Evolutionary conservation across 1,140 invertebrate species (phyloP), one percentile per base, ranked within the genome.

Genomic region (Littorina saxatilis): DNA sequence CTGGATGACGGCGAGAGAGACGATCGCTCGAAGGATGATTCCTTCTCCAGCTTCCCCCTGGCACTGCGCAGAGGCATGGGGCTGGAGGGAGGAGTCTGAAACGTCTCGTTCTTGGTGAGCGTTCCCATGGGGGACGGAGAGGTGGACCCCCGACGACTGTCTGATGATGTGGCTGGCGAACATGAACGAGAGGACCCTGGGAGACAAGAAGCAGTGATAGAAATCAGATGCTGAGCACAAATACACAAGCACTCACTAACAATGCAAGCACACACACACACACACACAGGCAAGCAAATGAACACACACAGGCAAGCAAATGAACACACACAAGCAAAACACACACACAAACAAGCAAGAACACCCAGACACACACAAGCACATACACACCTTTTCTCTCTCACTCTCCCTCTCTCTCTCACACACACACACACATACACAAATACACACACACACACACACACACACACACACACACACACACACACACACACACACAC

Each of bases 61-160:
- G 70, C 63, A 68, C 52, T 84, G 79, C 82, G 78, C 50, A 47
- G 80, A 61, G 80, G 86, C 43, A 85, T 80, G 20, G 89, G 89
- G 61, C 88, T 89, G 70, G 85, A 85, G n/a, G 89, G 89, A 68
- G 89, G 89, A 4, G 89, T 90, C 55, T 86, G 84, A 75, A 80
- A 90, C 3, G 81, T 81, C 43, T 75, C 73, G n/a, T 66, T 39
- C 37, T 58, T 78, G 3, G 76, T 72, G 68, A 87, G 29, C 7
- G 80, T 76, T n/a, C 79, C 79, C 29, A 76, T 74, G 20, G 81
- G 83, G 47, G 81, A 79, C 0, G 85, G 83, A 37, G 83, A 83
- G 63, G 81, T 68, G 20, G 76, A 78, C 1, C 76, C 76, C 27
- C 76, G 63, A 72, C 29, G 82, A 75, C 82, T 82, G 78, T 80